phyloP scores from a whole-genome alignment of 1,140 invertebrate species.

The Oryctes rhinoceros region DNA sequence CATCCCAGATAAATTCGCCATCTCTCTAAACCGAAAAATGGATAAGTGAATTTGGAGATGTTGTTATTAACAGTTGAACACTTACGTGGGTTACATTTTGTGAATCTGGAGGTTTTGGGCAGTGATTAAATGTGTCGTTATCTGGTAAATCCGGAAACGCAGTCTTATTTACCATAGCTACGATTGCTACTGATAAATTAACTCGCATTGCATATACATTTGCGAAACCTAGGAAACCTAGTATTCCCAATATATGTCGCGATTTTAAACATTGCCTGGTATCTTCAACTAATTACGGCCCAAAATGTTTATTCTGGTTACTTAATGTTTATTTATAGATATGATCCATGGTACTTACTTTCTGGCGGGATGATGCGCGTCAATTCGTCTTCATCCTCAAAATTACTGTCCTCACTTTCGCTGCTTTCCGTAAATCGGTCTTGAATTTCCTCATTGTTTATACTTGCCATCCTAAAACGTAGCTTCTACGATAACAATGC shows the following conservation, averaged over 20 bases:
- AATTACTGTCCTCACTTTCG: slow-evolving; percentile 52
- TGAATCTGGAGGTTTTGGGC: slow-evolving; percentile 61
- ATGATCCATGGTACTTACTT: slow-evolving; percentile 48
- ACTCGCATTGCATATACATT: slow-evolving; percentile 92
- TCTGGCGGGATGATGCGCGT: slow-evolving; percentile 58
- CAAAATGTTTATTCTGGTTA: slow-evolving; percentile 48
- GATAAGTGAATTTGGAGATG: slow-evolving; percentile 41
- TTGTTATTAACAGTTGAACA: slow-evolving; percentile 4
- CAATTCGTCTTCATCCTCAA: slow-evolving; percentile 58
- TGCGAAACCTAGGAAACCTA: slow-evolving; percentile 82
- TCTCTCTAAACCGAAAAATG: slow-evolving; percentile 63
- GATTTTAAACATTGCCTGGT: slow-evolving; percentile 74
- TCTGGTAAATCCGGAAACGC: slow-evolving; percentile 66
- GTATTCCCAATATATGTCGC: slow-evolving; percentile 78
- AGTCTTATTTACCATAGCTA: slow-evolving; percentile 90
- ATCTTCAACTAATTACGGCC: slow-evolving; percentile 63
- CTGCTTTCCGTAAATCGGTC: slow-evolving; percentile 46
- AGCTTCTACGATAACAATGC: no score
- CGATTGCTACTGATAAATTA: slow-evolving; percentile 92
- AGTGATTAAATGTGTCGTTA: slow-evolving; percentile 69
- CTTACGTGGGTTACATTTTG: slow-evolving; percentile 67
- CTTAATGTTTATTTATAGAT: slow-evolving; percentile 32
- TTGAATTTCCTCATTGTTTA: slow-evolving; percentile 44
- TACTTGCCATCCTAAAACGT: slow-evolving; percentile 23
- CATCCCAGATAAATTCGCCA: slow-evolving; percentile 82